phyloP scores from a whole-genome alignment of 2,888 invertebrate genomes.

The Baronia brevicornis region DNA sequence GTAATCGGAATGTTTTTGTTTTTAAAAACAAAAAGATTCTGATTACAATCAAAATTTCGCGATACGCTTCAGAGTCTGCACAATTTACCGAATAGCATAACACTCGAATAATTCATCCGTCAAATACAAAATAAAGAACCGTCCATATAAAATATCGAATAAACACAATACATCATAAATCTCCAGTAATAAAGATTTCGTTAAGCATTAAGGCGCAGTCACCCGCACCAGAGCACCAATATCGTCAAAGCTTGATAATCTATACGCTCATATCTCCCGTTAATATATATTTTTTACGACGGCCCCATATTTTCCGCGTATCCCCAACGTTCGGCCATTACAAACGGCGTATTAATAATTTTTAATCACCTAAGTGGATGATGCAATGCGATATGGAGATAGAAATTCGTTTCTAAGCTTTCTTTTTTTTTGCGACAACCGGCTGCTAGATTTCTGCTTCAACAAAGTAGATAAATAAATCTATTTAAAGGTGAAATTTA shows the following conservation, averaged over 20 bases:
- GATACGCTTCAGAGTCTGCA: background rate
- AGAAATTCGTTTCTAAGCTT: too few species aligned
- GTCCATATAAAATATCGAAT: conserved; percentile 20
- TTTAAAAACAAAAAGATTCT: too few species aligned
- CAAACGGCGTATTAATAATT: conserved; percentile 27
- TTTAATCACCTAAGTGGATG: conserved; percentile 25
- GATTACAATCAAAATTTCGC: too few species aligned
- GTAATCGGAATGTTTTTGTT: too few species aligned
- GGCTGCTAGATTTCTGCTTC: too few species aligned
- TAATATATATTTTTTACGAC: conserved; percentile 16
- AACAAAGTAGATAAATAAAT: too few species aligned
- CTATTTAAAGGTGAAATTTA: too few species aligned
- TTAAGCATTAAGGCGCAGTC: conserved; percentile 33
- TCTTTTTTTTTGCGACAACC: too few species aligned
- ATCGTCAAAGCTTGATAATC: conserved; percentile 25
- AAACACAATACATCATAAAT: conserved; percentile 35
- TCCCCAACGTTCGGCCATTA: conserved; percentile 12
- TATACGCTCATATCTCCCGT: conserved; percentile 19
- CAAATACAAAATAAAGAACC: conserved; percentile 20
- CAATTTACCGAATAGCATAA: conserved; percentile 14
- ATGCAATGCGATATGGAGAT: conserved; percentile 7
- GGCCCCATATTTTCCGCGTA: conserved; percentile 16
- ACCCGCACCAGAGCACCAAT: conserved; percentile 24
- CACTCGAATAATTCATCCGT: conserved; percentile 16
- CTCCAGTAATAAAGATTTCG: conserved; percentile 37